These are phyloP conservation scores for Stenodema calcarata DNA, from an alignment of 2,888 invertebrate species.

Conservation along the genomic window DNA sequence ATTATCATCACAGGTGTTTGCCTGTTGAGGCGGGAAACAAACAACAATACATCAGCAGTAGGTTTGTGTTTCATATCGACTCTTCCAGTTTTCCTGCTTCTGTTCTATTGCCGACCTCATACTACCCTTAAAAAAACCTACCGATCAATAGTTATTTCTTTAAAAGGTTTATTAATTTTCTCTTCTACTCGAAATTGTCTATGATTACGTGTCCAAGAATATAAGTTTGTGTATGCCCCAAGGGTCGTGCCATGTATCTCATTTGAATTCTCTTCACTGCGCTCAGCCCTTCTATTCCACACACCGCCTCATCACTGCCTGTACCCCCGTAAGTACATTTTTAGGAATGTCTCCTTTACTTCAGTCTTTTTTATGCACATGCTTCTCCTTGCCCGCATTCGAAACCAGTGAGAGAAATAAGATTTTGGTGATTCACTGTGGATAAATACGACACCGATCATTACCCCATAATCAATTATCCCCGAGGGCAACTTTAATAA, in stretches of 20 bases:
- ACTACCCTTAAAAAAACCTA: too few relatives aligned
- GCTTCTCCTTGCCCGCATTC: conserved; percentile 23
- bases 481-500: too few relatives aligned
- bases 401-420: background rate
- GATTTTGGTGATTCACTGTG: background rate
- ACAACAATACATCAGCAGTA: too few relatives aligned
- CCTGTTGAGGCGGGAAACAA: too few relatives aligned
- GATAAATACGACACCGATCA: background rate
- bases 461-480: too few relatives aligned
- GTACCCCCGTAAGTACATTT: conserved; percentile 42
- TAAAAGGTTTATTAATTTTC: background rate
- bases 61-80: too few relatives aligned
- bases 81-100: too few relatives aligned
- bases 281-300: conserved; percentile 49
- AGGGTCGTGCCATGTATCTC: conserved; percentile 49
- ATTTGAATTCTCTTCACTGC: conserved; percentile 49
- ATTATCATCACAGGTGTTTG: too few relatives aligned
- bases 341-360: conserved; percentile 39
- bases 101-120: too few relatives aligned
- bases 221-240: conserved; percentile 41
- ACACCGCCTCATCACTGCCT: conserved; percentile 49
- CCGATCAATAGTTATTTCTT: too few relatives aligned
- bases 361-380: conserved; percentile 19
- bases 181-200: background rate
- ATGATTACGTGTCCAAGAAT: conserved; percentile 27